Evolutionary conservation across 2,797 vertebrate species (phyloP).

Genomic region (Catamblyrhynchus diadema): DNA sequence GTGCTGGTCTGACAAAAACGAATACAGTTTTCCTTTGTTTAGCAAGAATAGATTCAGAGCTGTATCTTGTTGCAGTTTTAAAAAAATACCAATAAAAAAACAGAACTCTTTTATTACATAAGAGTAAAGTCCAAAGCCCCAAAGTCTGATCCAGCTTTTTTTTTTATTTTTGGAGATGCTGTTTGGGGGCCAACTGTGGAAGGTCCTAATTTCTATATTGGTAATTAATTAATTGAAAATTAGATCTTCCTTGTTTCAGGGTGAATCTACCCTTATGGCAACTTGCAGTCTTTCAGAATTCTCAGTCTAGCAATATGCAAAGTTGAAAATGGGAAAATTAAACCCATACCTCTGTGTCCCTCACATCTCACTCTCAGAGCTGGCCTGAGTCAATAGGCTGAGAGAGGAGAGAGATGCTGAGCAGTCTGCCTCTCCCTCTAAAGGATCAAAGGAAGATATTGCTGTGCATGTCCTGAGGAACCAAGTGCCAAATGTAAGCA

Average conservation of each 20-base stretch:
- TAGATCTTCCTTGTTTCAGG: not conserved
- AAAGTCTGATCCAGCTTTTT: not conserved
- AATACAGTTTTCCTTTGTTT: constrained; percentile 48
- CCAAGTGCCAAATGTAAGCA: not conserved
- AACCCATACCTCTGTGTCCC: not conserved
- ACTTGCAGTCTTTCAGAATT: not conserved
- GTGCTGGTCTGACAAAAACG: constrained; percentile 28
- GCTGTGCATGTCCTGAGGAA: not conserved
- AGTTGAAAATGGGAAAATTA: not conserved
- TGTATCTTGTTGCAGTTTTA: not conserved
- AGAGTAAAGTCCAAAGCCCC: not conserved
- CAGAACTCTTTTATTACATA: not conserved
- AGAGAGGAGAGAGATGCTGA: not conserved
- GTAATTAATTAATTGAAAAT: not conserved
- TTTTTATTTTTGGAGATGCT: not conserved
- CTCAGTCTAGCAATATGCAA: not conserved
- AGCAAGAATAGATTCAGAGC: constrained; percentile 7
- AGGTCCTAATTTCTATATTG: not conserved
- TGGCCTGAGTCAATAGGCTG: not conserved
- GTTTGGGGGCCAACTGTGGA: not conserved
- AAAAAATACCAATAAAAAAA: not conserved
- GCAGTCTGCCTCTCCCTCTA: not conserved
- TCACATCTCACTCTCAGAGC: not conserved
- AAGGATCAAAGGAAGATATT: not conserved
- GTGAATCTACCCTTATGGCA: not conserved